Percentiles rank a stretch among this genome's conserved stretches.
phyloP scores from a whole-genome alignment of 2,113 vertebrate genomes.

The Isurus oxyrinchus region DNA sequence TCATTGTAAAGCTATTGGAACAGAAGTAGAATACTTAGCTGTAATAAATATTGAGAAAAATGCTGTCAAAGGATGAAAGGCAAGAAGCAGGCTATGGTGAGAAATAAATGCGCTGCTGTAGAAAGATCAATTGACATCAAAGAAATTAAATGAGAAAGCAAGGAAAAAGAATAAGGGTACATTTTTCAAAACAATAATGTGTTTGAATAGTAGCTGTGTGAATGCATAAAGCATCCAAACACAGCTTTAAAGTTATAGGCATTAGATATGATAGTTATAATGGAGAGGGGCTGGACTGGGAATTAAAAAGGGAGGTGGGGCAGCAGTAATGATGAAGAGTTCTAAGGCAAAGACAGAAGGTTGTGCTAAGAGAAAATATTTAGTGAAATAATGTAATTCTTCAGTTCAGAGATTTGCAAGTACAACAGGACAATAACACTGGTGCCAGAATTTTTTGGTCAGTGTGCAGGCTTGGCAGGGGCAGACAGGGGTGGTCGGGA shows the following conservation, averaged over 20 bases:
- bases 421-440: background rate
- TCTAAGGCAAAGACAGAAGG: background rate
- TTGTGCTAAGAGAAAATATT: background rate
- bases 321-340: background rate
- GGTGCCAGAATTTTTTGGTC: too few relatives aligned
- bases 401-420: background rate
- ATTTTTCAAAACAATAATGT: background rate
- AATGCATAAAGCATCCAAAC: background rate
- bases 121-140: background rate
- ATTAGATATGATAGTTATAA: background rate
- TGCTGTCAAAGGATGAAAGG: background rate
- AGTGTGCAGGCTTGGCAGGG: too few relatives aligned
- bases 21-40: background rate
- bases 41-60: background rate
- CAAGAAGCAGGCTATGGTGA: background rate
- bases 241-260: background rate
- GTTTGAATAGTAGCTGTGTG: background rate
- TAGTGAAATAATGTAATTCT: too few relatives aligned
- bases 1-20: background rate
- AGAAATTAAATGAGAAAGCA: background rate
- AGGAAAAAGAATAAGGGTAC: background rate
- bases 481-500: too few relatives aligned
- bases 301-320: too few relatives aligned
- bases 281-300: background rate
- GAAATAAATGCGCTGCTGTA: background rate